phyloP scores from a whole-genome alignment of 2,113 vertebrate species.

The Forbesichthys papilliferus region DNA sequence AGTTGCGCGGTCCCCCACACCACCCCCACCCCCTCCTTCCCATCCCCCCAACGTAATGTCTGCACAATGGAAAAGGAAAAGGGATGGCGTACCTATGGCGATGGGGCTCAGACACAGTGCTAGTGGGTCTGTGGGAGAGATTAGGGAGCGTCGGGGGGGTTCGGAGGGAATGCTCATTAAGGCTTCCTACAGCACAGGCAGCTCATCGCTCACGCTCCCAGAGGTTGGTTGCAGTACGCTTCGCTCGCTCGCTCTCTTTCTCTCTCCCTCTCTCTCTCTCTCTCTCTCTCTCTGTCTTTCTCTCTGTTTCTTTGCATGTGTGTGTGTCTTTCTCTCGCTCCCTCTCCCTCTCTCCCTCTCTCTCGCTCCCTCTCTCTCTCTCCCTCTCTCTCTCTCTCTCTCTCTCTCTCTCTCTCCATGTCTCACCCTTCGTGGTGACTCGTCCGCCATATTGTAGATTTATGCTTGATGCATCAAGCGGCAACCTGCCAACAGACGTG shows the following conservation, averaged over 20 bases:
- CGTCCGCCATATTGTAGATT: not conserved
- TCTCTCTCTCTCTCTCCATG: not conserved
- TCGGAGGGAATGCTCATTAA: slow-evolving; percentile 73
- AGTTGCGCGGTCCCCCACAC: too few relatives aligned
- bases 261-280: slow-evolving; percentile 23
- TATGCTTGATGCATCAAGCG: not conserved
- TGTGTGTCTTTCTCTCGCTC: not conserved
- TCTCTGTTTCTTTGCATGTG: not conserved
- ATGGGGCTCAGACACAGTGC: not conserved
- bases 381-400: slow-evolving; percentile 6
- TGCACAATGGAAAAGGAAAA: too few relatives aligned
- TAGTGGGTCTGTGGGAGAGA: slow-evolving; percentile 52
- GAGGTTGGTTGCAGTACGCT: slow-evolving; percentile 62
- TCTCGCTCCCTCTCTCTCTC: slow-evolving; percentile 1
- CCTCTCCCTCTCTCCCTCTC: not conserved
- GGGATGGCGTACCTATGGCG: slow-evolving; percentile 8
- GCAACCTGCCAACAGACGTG: too few relatives aligned
- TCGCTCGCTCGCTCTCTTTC: slow-evolving; percentile 55
- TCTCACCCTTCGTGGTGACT: not conserved
- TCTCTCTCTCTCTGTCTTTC: not conserved
- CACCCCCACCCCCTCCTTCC: too few relatives aligned
- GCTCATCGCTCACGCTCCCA: slow-evolving; percentile 71
- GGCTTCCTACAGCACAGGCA: slow-evolving; percentile 67
- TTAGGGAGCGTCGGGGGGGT: slow-evolving; percentile 60
- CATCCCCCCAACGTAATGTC: too few relatives aligned